Evolutionary conservation across 2,797 vertebrate genomes (phyloP), one percentile per base, ranked within the genome.

Genomic region (Australoheros facetus): DNA sequence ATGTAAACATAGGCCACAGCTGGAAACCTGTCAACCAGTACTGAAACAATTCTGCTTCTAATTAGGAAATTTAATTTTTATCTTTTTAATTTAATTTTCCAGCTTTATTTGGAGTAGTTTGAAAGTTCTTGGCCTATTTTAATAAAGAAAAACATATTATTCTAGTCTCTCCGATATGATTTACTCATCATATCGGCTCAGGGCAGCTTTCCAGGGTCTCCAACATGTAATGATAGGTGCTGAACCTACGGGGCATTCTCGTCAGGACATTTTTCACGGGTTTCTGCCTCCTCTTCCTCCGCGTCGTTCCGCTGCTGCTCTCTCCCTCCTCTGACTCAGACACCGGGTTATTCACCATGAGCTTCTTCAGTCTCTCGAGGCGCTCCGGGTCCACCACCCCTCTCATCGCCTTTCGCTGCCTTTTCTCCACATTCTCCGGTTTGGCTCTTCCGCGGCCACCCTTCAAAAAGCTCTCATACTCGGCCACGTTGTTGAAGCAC

Each of bases 401-500:
- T 51, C 91, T 95, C 91, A 89, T 91, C 55, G 95, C 86, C 82
- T 95, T 93, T 54, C 85, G 84, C 23, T 78, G 89, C 79, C 5
- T 93, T 45, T 95, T 96, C 90, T 95, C 95, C 77, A 96, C 94
- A 14, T 96, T 96, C 83, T 96, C 94, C 4, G 95, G 95, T 73
- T 96, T 96, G 28, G 95, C 92, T 77, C 96, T 84, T 9, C 92
- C 96, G 7, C 95, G 94, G 51, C 96, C 96, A 4, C 96, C 95
- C 79, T 83, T 92, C 70, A 97, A 93, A 75, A 98, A 98, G 91
- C 97, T 96, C 93, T 98, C 97, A 80, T 98, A 99, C 64, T 96
- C 97, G 0, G 98, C 96, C 71, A 99, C 91, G 87, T 99, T 99
- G 92, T 99, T 98, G 80, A 99, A 98, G 89, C 96, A 96, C 48